Evolutionary conservation across 2,797 vertebrate species (phyloP).

Genomic region (Malurus splendens): DNA sequence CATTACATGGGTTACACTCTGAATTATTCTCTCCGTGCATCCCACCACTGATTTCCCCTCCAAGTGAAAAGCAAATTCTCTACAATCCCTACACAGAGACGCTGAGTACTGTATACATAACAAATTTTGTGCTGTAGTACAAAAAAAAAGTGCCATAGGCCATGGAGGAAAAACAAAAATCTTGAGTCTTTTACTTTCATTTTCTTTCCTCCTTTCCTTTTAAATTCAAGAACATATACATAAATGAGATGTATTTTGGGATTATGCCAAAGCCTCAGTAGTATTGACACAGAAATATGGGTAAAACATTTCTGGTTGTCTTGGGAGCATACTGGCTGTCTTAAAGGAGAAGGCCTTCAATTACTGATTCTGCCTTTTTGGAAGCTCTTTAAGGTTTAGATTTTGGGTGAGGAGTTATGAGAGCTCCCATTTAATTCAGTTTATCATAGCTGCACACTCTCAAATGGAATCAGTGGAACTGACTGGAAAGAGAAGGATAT

Average conservation of each 20-base stretch:
- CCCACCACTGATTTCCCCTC: neutral
- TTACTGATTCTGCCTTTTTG: neutral
- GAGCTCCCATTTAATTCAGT: slow-evolving; percentile 16
- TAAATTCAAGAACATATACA: neutral
- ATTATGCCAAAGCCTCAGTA: neutral
- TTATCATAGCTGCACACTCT: slow-evolving; percentile 6
- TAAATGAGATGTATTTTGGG: neutral
- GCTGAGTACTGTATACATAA: neutral
- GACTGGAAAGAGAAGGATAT: neutral
- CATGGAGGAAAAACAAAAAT: accelerated
- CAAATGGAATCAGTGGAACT: slow-evolving; percentile 9
- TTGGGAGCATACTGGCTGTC: neutral
- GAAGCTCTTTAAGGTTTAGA: neutral
- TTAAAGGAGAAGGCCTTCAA: neutral
- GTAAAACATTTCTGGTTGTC: neutral
- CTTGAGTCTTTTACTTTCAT: neutral
- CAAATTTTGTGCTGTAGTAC: neutral
- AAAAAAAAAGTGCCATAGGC: neutral
- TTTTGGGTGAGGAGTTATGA: slow-evolving; percentile 4
- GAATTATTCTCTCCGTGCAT: neutral
- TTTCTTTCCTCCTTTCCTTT: neutral
- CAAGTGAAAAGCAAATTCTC: neutral
- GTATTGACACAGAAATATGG: neutral
- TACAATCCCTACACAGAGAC: neutral
- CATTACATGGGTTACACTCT: accelerated